phyloP scores from a whole-genome alignment of 2,797 vertebrate genomes.

The Eulemur mongoz region DNA sequence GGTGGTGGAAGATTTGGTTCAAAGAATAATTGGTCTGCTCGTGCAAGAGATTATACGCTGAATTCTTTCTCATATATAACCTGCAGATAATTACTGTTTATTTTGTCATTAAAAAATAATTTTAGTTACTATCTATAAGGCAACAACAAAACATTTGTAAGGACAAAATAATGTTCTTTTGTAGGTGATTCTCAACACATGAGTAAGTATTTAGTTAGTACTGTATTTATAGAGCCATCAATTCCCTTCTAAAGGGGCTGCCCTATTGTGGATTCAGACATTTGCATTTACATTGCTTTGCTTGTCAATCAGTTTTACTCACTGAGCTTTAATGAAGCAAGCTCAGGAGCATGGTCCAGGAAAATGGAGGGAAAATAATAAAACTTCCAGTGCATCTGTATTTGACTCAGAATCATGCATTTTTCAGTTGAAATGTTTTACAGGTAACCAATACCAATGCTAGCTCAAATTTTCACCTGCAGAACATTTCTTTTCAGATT shows the following conservation, averaged over 20 bases:
- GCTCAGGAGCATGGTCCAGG: not conserved
- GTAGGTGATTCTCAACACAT: not conserved
- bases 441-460: not conserved
- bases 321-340: constrained; percentile 53
- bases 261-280: not conserved
- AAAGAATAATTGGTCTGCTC: constrained; percentile 67
- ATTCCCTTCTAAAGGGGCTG: not conserved
- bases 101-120: constrained; percentile 40
- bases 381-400: not conserved
- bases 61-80: constrained; percentile 45
- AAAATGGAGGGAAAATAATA: constrained; percentile 15
- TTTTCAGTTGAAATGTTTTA: constrained; percentile 28
- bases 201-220: constrained; percentile 10
- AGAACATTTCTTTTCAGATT: not conserved
- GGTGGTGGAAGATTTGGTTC: constrained; percentile 56
- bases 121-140: constrained; percentile 9
- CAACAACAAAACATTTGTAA: constrained; percentile 37
- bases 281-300: constrained; percentile 60
- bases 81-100: constrained; percentile 50
- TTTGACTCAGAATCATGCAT: not conserved
- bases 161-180: constrained; percentile 43
- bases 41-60: constrained; percentile 34
- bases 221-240: constrained; percentile 33
- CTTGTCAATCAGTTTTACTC: constrained; percentile 59
- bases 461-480: not conserved